Percentiles rank a stretch among this genome's conserved stretches.
These are phyloP conservation scores for Pseudochromis fuscus DNA, from an alignment of 2,797 vertebrate species.

Conservation along the genomic window DNA sequence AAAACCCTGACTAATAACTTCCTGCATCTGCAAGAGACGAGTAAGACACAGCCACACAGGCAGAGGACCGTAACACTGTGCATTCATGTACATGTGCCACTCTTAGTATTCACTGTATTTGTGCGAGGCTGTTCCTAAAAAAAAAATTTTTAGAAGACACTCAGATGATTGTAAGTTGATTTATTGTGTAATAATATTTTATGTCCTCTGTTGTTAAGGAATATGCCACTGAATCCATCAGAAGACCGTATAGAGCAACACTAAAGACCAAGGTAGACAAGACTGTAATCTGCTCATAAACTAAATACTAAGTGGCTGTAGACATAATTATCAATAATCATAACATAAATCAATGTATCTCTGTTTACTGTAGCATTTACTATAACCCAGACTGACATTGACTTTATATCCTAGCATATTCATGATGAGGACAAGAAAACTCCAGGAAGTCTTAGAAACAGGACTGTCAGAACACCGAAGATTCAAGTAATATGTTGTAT, in stretches of 20 bases:
- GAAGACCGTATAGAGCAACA: constrained; percentile 45
- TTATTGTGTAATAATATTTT: not conserved
- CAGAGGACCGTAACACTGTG: not conserved
- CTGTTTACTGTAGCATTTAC: not conserved
- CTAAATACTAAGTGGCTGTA: not conserved
- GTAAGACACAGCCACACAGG: not conserved
- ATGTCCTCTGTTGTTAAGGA: constrained; percentile 39
- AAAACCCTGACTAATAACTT: not conserved
- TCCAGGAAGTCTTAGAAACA: constrained; percentile 44
- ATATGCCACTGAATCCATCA: constrained; percentile 35
- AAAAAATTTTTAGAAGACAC: not conserved
- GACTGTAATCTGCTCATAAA: not conserved
- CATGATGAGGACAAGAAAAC: constrained; percentile 56
- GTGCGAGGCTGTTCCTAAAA: too few relatives aligned
- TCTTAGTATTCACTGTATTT: too few relatives aligned
- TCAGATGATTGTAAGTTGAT: not conserved
- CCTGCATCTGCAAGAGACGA: not conserved
- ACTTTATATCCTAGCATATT: constrained; percentile 57
- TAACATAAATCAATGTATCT: not conserved
- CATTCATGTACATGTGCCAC: too few relatives aligned
- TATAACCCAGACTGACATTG: constrained; percentile 9
- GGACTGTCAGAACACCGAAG: constrained; percentile 64
- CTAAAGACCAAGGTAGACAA: constrained; percentile 75
- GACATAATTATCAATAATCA: not conserved
- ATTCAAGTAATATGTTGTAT: constrained; percentile 74